phyloP scores from a whole-genome alignment of 2,113 vertebrate genomes.

The Stegastes partitus region DNA sequence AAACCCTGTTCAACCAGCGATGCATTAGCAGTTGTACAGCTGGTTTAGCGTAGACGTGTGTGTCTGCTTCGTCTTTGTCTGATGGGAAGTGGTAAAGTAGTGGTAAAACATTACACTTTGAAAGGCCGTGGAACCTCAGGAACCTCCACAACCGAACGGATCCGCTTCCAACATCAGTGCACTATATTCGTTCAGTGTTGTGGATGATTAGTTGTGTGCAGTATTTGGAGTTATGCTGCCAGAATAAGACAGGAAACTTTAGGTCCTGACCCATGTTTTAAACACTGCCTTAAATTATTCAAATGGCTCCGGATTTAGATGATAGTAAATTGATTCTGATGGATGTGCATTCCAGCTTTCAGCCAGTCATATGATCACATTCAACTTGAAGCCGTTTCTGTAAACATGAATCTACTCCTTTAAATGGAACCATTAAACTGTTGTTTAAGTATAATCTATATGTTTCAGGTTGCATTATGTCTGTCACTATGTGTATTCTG shows the following conservation, averaged over 20 bases:
- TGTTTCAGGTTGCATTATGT: slow-evolving; percentile 32
- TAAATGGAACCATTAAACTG: not conserved
- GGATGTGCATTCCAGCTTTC: slow-evolving; percentile 44
- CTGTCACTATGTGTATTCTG: slow-evolving; percentile 7
- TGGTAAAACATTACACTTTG: too few species aligned
- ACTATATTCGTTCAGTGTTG: too few species aligned
- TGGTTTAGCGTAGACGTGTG: too few species aligned
- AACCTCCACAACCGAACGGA: too few species aligned
- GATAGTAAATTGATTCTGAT: slow-evolving; percentile 37
- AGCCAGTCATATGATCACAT: slow-evolving; percentile 7
- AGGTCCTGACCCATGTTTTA: slow-evolving; percentile 32
- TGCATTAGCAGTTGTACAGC: too few species aligned
- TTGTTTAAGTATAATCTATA: slow-evolving; percentile 14
- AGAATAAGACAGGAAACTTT: slow-evolving; percentile 28
- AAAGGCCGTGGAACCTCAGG: too few species aligned
- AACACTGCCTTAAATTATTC: slow-evolving; percentile 38
- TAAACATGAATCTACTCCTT: not conserved
- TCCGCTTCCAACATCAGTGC: too few species aligned
- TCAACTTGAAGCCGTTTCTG: not conserved
- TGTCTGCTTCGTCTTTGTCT: too few species aligned
- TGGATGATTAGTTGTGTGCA: too few species aligned
- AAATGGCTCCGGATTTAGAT: slow-evolving; percentile 54
- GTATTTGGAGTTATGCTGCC: not conserved
- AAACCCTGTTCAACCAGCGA: too few species aligned
- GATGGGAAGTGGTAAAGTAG: too few species aligned